Evolutionary conservation across 1,140 invertebrate genomes (phyloP), one percentile per base, ranked within the genome.

Genomic region (Drosophila triauraria): DNA sequence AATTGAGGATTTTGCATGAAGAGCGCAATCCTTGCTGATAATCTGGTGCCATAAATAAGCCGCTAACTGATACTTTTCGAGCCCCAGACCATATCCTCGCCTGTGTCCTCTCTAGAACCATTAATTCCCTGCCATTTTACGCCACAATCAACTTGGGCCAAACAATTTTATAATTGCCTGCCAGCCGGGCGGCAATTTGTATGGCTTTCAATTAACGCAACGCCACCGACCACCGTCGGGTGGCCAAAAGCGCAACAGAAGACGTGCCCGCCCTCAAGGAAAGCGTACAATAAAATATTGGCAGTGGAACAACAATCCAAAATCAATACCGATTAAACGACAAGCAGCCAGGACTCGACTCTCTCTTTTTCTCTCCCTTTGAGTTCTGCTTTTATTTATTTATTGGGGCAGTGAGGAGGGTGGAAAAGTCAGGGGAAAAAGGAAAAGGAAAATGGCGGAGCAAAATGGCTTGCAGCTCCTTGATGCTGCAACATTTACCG

Each of bases 171-270:
- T 84, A 88, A 88, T 88, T 88, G 85, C 77, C 81, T 75, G 80
- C 50, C 61, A 81, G 84, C 69, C 72, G 72, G 27, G n/a, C 50
- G 38, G 82, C 85, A 80, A 84, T 88, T 88, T 88, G 84, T 88
- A 88, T 88, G 84, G 84, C 85, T 90, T 88, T 88, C 85, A 88
- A 88, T 88, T 88, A 88, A 83, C 85, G 84, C 81, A 47, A 43
- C 51, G 51, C 32, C 51, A 20, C 20, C 20, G 20, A 20, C 20
- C 20, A 10, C 44, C 15, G 44, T 38, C 17, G 43, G 32, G 42
- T 70, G 61, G 43, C 47, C 38, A 75, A 46, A 50, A 63, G 68
- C 64, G 38, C 63, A 82, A 27, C 32, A 32, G 57, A 67, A 75
- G 57, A 78, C 60, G 59, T 60, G 71, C 61, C 27, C 61, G 72